phyloP scores from a whole-genome alignment of 2,797 vertebrate genomes.

The Melanotaenia pygmaea region DNA sequence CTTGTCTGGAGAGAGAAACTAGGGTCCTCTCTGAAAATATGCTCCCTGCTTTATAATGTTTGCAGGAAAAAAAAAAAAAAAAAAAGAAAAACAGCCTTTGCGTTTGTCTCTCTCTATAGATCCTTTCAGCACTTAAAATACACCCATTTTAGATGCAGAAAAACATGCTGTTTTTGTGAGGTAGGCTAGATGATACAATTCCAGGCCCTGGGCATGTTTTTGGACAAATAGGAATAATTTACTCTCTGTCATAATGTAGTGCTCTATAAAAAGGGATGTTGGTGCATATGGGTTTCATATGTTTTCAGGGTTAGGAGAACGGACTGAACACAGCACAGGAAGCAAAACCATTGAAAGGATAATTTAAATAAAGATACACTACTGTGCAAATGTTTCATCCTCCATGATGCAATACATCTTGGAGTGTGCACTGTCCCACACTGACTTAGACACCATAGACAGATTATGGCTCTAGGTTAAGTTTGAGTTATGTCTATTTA shows the following conservation, averaged over 20 bases:
- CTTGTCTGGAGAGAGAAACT: conserved; percentile 21
- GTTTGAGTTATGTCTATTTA: neutral
- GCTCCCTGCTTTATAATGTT: conserved; percentile 18
- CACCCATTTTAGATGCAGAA: conserved; percentile 4
- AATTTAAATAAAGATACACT: neutral
- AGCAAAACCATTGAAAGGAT: neutral
- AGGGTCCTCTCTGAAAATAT: neutral
- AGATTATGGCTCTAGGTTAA: neutral
- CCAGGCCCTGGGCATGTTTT: neutral
- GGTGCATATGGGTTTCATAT: neutral
- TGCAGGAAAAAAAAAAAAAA: neutral
- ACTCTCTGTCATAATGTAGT: neutral
- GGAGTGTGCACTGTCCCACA: neutral
- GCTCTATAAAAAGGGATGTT: neutral
- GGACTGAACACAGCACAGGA: neutral
- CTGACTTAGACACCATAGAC: neutral
- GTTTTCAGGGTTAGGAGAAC: neutral
- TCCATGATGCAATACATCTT: neutral
- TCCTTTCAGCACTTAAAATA: conserved; percentile 6
- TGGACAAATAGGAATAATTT: conserved; percentile 3
- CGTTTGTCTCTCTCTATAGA: neutral
- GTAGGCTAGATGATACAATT: neutral
- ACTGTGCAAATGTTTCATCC: neutral
- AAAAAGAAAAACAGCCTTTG: neutral
- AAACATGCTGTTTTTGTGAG: conserved; percentile 1